These are phyloP conservation scores for Cebidichthys violaceus DNA, from an alignment of 2,113 vertebrate genomes.

Conservation along the genomic window DNA sequence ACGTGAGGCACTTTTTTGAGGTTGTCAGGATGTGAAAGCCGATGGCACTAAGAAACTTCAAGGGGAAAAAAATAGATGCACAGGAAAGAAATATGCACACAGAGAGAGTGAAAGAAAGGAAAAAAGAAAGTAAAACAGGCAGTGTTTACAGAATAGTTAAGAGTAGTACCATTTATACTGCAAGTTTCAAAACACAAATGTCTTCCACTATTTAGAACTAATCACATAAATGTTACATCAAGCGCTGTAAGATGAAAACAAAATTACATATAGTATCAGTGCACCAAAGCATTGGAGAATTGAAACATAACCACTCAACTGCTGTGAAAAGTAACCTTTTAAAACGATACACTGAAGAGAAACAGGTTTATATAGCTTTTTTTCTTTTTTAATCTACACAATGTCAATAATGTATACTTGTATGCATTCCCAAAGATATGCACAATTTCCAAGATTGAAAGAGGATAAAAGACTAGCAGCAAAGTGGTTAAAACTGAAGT, in stretches of 20 bases:
- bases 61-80: slow-evolving; percentile 56
- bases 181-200: slow-evolving; percentile 87
- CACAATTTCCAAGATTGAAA: slow-evolving; percentile 79
- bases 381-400: slow-evolving; percentile 77
- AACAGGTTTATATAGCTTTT: slow-evolving; percentile 81
- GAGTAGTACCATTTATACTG: slow-evolving; percentile 86
- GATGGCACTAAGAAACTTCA: slow-evolving; percentile 82
- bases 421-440: slow-evolving; percentile 85
- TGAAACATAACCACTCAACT: slow-evolving; percentile 84
- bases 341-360: slow-evolving; percentile 83
- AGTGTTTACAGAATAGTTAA: slow-evolving; percentile 87
- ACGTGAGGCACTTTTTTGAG: slow-evolving; percentile 96
- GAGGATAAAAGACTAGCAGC: slow-evolving; percentile 90
- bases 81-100: slow-evolving; percentile 65
- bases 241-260: slow-evolving; percentile 84
- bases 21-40: slow-evolving; percentile 87
- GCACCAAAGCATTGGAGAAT: slow-evolving; percentile 84
- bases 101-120: slow-evolving; percentile 58
- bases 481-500: slow-evolving; percentile 91
- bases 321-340: slow-evolving; percentile 83
- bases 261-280: slow-evolving; percentile 82
- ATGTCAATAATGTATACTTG: slow-evolving; percentile 82
- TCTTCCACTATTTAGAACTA: slow-evolving; percentile 84
- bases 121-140: slow-evolving; percentile 79
- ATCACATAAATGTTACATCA: slow-evolving; percentile 86